Conservation (phyloP, 2,113 vertebrate genomes). For the Saguinus midas region DNA sequence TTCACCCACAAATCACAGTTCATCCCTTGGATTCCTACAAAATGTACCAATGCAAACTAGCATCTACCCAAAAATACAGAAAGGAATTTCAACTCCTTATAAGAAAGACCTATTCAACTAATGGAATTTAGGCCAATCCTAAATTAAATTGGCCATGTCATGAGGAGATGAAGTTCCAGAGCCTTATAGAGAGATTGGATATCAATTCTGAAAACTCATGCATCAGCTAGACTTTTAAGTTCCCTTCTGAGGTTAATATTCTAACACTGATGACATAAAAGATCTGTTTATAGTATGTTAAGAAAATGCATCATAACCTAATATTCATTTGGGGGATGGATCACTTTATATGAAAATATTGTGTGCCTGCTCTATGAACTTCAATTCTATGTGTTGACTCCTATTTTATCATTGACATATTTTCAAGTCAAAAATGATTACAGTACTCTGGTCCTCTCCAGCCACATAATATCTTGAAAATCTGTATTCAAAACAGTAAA, state of each 20-base stretch:
- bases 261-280: neutral
- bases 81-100: neutral
- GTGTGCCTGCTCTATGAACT: neutral
- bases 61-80: neutral
- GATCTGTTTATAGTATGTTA: neutral
- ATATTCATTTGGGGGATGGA: neutral
- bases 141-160: neutral
- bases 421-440: constrained; percentile 53
- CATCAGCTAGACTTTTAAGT: neutral
- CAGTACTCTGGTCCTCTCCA: neutral
- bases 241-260: neutral
- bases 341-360: neutral
- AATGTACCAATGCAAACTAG: neutral
- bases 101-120: neutral
- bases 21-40: neutral
- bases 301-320: constrained; percentile 25
- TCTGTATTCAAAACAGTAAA: neutral
- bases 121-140: neutral
- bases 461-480: constrained; percentile 10
- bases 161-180: neutral
- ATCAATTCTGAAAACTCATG: neutral
- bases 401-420: constrained; percentile 15
- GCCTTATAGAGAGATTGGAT: neutral
- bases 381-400: neutral
- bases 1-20: neutral